These are phyloP conservation scores for Eupeodes corollae DNA, from an alignment of 1,140 invertebrate genomes.

Conservation along the genomic window DNA sequence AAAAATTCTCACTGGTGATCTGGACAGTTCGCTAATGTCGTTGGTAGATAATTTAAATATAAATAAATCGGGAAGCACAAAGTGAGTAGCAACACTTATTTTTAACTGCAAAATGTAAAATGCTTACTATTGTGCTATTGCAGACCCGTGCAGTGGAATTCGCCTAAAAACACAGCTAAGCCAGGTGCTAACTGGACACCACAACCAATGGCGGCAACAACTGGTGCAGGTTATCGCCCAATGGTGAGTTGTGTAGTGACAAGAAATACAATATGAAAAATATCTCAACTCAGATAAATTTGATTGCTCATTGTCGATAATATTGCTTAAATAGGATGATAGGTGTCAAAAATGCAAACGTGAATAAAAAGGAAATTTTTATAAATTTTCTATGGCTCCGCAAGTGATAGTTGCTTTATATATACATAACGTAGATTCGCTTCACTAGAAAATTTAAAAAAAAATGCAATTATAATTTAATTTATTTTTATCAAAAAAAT, in stretches of 20 bases:
- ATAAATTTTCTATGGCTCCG: no score
- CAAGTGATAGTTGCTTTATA: no score
- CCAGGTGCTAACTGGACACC: conserved; percentile 64
- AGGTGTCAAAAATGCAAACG: not conserved
- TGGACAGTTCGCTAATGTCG: conserved; percentile 82
- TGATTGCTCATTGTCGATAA: no score
- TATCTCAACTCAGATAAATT: not conserved
- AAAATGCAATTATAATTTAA: no score
- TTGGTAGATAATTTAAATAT: conserved; percentile 86
- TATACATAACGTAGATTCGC: no score
- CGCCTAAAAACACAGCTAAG: conserved; percentile 71
- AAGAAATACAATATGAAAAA: not conserved
- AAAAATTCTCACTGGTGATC: conserved; percentile 78
- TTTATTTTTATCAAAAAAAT: no score
- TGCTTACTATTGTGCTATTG: conserved; percentile 5
- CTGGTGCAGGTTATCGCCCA: conserved; percentile 69
- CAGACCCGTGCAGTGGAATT: conserved; percentile 73
- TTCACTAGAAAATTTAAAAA: no score
- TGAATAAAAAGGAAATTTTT: no score
- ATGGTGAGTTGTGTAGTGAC: conserved; percentile 50
- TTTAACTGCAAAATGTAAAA: not conserved
- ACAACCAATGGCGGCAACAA: conserved; percentile 75
- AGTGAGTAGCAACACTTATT: conserved; percentile 44
- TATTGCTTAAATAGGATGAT: not conserved
- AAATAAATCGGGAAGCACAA: conserved; percentile 61